Evolutionary conservation across 2,797 vertebrate genomes (phyloP), one percentile per base, ranked within the genome.

Genomic region (Melanotaenia nigrans): DNA sequence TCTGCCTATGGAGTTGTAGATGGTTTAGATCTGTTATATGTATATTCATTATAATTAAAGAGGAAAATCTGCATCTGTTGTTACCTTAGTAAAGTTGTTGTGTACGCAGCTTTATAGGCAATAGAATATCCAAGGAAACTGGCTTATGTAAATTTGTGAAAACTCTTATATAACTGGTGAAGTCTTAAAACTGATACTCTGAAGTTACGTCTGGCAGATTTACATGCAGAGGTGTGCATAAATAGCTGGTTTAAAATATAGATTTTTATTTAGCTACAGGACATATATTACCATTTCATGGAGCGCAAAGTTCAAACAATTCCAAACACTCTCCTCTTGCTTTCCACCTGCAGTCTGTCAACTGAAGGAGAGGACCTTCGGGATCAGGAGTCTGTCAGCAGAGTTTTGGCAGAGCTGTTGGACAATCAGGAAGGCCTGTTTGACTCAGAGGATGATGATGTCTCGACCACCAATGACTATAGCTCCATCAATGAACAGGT

Each of bases 401-500:
- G 96, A 88, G 95, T 98, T 89, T 94, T 98, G 93, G 95, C 95
- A 0, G 97, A 96, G 84, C 95, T 99, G 92, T 82, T 99, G 90
- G 97, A 98, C 92, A 97, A 97, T 92, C 97, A 97, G 89, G 96
- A 96, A 83, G 96, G 96, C 42, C 94, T 96, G 90, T 99, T 99
- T 90, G 97, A 98, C 90, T 96, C 96, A 1, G 97, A 99, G 86
- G 97, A 98, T 36, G 97, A 98, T 67, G 97, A 97, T 78, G 95
- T 98, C 90, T 98, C 97, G 90, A 96, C 96, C 85, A 95, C 95
- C 65, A 98, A 99, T 77, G 97, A 98, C 93, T 96, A 97, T 92
- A 98, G 97, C 94, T 98, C 97, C 82, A 95, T 97, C 91, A 99
- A 96, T 47, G 97, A 97, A 79, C 97, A 98, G 96, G 97, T 98